These are phyloP conservation scores for Drepana arcuata DNA, from an alignment of 1,140 invertebrate species.

Conservation along the genomic window DNA sequence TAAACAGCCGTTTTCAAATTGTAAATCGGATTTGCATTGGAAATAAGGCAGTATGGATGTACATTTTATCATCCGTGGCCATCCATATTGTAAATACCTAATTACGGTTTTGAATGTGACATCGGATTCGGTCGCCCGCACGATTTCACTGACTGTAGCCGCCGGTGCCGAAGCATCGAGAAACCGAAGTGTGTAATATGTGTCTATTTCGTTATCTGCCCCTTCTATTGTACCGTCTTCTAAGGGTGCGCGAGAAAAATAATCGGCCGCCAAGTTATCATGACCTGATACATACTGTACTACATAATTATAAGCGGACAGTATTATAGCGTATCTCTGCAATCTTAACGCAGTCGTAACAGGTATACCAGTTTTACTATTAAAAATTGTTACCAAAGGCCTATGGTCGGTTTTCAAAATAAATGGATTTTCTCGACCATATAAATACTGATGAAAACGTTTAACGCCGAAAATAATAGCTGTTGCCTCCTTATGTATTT, in stretches of 20 bases:
- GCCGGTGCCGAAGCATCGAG: constrained; percentile 1
- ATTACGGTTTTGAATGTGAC: constrained; percentile 4
- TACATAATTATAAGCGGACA: too few species aligned
- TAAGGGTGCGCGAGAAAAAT: constrained; percentile 15
- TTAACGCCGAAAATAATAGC: too few species aligned
- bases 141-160: constrained; percentile 1
- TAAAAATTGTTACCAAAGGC: too few species aligned
- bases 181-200: constrained; percentile 1
- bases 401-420: too few species aligned
- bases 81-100: constrained; percentile 6
- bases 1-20: constrained; percentile 5
- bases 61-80: constrained; percentile 8
- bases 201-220: not conserved
- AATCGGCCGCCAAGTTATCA: constrained; percentile 19
- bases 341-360: too few species aligned
- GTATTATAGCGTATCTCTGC: too few species aligned
- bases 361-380: too few species aligned
- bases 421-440: too few species aligned
- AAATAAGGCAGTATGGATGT: constrained; percentile 7
- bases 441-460: too few species aligned
- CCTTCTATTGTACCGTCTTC: not conserved
- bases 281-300: constrained; percentile 7
- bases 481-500: too few species aligned
- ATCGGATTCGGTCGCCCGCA: constrained; percentile 5
- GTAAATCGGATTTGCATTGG: constrained; percentile 3